Evolutionary conservation across 2,888 invertebrate species (phyloP).

Genomic region (Platypus cylindrus): DNA sequence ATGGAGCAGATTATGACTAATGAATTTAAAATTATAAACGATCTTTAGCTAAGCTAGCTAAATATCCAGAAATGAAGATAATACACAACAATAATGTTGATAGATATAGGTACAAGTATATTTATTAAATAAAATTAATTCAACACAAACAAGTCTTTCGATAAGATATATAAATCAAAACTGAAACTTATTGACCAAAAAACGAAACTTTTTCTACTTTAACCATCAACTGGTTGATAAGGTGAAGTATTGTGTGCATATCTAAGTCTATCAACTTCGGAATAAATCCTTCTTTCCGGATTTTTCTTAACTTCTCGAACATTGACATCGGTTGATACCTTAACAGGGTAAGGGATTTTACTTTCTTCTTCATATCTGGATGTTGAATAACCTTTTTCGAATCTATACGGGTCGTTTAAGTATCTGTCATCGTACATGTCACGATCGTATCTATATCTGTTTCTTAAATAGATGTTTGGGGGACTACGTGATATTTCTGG

Average conservation of each 20-base stretch:
- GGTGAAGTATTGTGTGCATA: constrained; percentile 22
- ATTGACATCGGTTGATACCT: constrained; percentile 31
- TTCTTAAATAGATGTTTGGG: constrained; percentile 43
- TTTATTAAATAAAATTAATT: too few species aligned
- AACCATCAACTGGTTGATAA: constrained; percentile 12
- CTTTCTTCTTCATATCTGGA: constrained; percentile 18
- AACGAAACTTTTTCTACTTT: constrained; percentile 3
- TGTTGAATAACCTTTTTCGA: constrained; percentile 12
- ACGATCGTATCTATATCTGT: constrained; percentile 33
- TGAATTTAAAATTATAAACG: too few species aligned
- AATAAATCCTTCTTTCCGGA: constrained; percentile 33
- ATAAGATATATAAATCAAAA: too few species aligned
- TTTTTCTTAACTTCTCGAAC: constrained; percentile 32
- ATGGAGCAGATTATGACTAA: too few species aligned
- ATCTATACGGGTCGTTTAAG: constrained; percentile 13
- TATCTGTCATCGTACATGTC: constrained; percentile 20
- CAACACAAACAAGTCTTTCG: too few species aligned
- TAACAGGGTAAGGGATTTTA: constrained; percentile 27
- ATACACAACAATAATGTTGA: too few species aligned
- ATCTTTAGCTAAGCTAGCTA: too few species aligned
- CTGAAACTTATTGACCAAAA: too few species aligned
- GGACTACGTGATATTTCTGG: constrained; percentile 55
- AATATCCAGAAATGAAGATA: too few species aligned
- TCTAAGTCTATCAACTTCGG: constrained; percentile 26
- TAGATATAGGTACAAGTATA: too few species aligned